Base-by-base conservation (phyloP, 2,113 vertebrate species). In the Sphaerodactylus townsendi region DNA sequence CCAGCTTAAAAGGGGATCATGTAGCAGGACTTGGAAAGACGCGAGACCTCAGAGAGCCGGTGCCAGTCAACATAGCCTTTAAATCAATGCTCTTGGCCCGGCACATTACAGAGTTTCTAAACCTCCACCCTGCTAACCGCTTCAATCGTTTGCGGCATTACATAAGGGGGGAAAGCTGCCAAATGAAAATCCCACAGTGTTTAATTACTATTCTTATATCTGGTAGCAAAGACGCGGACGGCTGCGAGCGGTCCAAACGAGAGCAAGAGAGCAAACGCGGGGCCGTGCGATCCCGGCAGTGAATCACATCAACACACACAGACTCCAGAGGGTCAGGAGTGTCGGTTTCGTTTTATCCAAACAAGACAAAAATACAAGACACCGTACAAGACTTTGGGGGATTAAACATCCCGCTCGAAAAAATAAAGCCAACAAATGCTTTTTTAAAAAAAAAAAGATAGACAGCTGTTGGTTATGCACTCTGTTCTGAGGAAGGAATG, bases 341-440 rank as follows among this genome's bases (percentile, higher is more conserved):
- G 87, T 93, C 86, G 82, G 94, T 90, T 94, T 91, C 79, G 88
- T 92, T 95, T 95, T 92, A 90, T 56, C 69, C 93, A 95, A 96
- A 94, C 88, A 95, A n/a, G n/a, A 44, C 44, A 44, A 44, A 44
- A 44, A n/a, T n/a, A n/a, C n/a, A n/a, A n/a, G n/a, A n/a, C n/a
- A n/a, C n/a, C n/a, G 88, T 93, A 90, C 89, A 83, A 50, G 0
- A 88, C 92, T 92, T 95, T 93, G 87, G 92, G 91, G 93, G 92
- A 96, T 94, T 93, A 94, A 93, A 95, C 89, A 86, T 93, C 88
- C 83, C 83, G 21, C 64, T 33, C 66, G 79, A 64, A 89, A 62
- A 10, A 50, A 89, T 28, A 10, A 50, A 85, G 87, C 66, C 89
- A 88, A 73, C 87, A 89, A 93, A 81, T 59, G 74, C 83, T 90